Conservation (phyloP, 2,113 vertebrate species). For the Halichoerus grypus region DNA sequence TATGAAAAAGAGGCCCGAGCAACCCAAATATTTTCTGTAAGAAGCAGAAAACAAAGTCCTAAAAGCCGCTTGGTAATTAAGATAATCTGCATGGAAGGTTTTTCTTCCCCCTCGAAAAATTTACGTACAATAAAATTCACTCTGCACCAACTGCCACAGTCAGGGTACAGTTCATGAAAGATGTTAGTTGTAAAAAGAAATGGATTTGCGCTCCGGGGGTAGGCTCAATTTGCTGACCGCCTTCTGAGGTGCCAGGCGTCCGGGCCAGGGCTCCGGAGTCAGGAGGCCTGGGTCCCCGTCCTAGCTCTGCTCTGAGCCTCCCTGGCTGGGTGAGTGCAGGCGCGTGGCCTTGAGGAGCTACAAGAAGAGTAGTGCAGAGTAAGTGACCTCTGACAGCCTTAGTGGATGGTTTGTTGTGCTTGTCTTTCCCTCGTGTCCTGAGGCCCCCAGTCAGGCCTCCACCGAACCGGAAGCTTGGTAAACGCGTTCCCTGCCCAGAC, state of each 20-base stretch:
- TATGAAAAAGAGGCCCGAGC: slow-evolving; percentile 16
- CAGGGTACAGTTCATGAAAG: background rate
- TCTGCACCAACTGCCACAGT: background rate
- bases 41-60: background rate
- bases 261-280: background rate
- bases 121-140: background rate
- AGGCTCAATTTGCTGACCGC: background rate
- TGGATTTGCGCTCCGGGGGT: background rate
- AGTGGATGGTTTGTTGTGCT: background rate
- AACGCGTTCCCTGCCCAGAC: background rate
- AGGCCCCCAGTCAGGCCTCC: background rate
- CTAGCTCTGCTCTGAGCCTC: background rate
- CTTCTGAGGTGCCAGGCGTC: background rate
- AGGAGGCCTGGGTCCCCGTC: background rate
- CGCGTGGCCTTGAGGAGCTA: background rate
- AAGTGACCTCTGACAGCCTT: background rate
- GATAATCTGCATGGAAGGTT: background rate
- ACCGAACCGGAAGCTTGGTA: background rate
- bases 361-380: background rate
- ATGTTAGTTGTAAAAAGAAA: background rate
- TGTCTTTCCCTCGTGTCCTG: background rate
- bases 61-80: background rate
- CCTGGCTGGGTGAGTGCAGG: background rate
- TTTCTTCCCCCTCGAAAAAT: background rate
- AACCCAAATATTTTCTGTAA: background rate